Evolutionary conservation across 2,888 invertebrate species (phyloP), one percentile per base, ranked within the genome.

Genomic region (Pinctada fucata): DNA sequence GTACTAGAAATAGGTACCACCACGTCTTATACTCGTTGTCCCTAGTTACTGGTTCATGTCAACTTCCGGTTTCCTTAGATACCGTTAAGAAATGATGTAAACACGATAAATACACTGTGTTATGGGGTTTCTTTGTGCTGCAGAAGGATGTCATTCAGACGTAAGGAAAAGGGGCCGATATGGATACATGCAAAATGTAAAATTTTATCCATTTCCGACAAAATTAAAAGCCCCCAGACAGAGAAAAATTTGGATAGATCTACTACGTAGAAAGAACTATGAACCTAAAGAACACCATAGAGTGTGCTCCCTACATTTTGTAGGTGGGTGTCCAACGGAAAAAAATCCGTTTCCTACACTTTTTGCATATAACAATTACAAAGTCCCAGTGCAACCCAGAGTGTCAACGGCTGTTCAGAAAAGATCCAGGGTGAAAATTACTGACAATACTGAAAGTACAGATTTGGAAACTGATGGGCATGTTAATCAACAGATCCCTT

Each of bases 281-380:
- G 72, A 75, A 1, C 76, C 72, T 3, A 70, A 65, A 2, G 51
- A 64, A n/a, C 66, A 75, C 8, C 66, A 80, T 16, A 69, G 77
- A 16, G 3, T 80, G 8, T 78, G 80, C 47, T 80, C 80, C n/a
- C 65, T 48, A n/a, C 80, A 80, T 48, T 78, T 75, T 64, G 68
- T 78, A 0, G 80, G 78, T 48, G 78, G 72, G 1, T 47, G 49
- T 51, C 75, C 75, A 13, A 75, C 75, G 1, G 5, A 16, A 3
- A 45, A 72, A 50, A 69, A 80, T 51, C 80, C 78, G 6, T 68
- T 69, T n/a, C 75, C 75, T 2, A 66, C 74, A 31, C 47, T 77
- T 8, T 80, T 78, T 64, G 48, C 66, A 0, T 71, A 73, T 45
- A 78, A 73, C 47, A 69, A 68, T 4, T 73, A 2, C 47, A 73